These are phyloP conservation scores for Archips crataeganus DNA, from an alignment of 2,888 invertebrate genomes.

Conservation along the genomic window DNA sequence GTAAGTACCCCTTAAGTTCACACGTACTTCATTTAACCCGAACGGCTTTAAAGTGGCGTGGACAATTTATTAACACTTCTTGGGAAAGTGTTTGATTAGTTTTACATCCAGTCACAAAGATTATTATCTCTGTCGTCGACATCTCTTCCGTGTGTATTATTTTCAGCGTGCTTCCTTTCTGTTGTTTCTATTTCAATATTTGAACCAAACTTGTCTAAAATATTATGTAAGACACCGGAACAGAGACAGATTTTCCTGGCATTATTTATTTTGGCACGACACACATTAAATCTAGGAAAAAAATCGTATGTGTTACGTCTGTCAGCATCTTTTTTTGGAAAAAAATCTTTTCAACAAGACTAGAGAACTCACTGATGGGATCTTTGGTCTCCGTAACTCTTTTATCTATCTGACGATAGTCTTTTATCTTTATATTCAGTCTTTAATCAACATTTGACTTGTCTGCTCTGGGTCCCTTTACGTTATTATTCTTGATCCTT, in stretches of 20 bases:
- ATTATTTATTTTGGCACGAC: slow-evolving; percentile 32
- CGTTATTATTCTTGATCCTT: slow-evolving; percentile 32
- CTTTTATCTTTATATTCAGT: slow-evolving; percentile 16
- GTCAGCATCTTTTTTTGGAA: slow-evolving; percentile 12
- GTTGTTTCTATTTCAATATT: slow-evolving; percentile 37
- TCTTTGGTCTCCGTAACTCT: background rate
- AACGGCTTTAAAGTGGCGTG: slow-evolving; percentile 29
- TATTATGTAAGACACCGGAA: slow-evolving; percentile 37
- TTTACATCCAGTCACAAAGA: slow-evolving; percentile 18
- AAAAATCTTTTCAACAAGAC: background rate
- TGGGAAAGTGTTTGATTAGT: slow-evolving; percentile 33
- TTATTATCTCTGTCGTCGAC: slow-evolving; percentile 19
- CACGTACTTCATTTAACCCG: slow-evolving; percentile 27
- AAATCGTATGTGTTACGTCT: background rate
- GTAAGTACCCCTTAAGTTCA: slow-evolving; percentile 31
- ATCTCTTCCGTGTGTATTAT: slow-evolving; percentile 26
- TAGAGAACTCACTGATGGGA: background rate
- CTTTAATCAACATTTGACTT: slow-evolving; percentile 1
- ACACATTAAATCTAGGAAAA: slow-evolving; percentile 11
- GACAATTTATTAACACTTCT: slow-evolving; percentile 24
- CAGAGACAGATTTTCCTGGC: slow-evolving; percentile 20
- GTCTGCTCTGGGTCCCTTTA: background rate
- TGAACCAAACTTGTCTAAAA: slow-evolving; percentile 27
- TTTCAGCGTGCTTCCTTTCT: slow-evolving; percentile 31
- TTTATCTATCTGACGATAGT: background rate